A percentile compares a stretch with the other conserved stretches of the same genome.
Conservation (phyloP, 2,888 invertebrate genomes). For the Liopterus haemorrhoidalis region DNA sequence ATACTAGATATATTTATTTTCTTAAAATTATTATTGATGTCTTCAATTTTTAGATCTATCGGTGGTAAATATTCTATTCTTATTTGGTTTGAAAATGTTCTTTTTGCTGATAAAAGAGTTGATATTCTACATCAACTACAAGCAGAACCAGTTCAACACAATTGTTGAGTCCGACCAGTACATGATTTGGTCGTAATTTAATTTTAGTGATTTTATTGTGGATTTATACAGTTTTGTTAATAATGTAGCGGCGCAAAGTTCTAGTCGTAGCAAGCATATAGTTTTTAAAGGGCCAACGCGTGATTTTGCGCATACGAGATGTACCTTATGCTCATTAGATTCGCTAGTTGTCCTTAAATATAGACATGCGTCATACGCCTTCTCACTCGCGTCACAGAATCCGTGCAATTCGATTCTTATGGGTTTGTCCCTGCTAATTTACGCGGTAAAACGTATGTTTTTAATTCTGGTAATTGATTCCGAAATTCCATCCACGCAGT, state of each 20-base stretch:
- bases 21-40: too few relatives aligned
- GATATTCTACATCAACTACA: too few relatives aligned
- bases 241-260: constrained; percentile 5
- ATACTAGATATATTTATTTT: too few relatives aligned
- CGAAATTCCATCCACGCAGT: constrained; percentile 3
- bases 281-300: constrained; percentile 8
- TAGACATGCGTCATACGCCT: constrained; percentile 7
- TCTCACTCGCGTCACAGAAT: constrained; percentile 7
- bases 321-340: not conserved
- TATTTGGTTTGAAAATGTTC: too few relatives aligned
- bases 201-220: too few relatives aligned
- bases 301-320: constrained; percentile 11
- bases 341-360: constrained; percentile 6
- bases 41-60: too few relatives aligned
- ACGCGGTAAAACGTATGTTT: constrained; percentile 1
- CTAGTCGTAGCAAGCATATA: constrained; percentile 2
- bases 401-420: constrained; percentile 6
- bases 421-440: not conserved
- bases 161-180: too few relatives aligned
- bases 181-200: too few relatives aligned
- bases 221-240: constrained; percentile 5
- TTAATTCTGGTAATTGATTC: not conserved
- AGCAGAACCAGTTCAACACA: too few relatives aligned
- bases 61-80: too few relatives aligned
- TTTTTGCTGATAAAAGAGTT: too few relatives aligned